A percentile compares a stretch with the other conserved stretches of the same genome.
phyloP scores from a whole-genome alignment of 2,113 vertebrate species.

The Meriones unguiculatus region DNA sequence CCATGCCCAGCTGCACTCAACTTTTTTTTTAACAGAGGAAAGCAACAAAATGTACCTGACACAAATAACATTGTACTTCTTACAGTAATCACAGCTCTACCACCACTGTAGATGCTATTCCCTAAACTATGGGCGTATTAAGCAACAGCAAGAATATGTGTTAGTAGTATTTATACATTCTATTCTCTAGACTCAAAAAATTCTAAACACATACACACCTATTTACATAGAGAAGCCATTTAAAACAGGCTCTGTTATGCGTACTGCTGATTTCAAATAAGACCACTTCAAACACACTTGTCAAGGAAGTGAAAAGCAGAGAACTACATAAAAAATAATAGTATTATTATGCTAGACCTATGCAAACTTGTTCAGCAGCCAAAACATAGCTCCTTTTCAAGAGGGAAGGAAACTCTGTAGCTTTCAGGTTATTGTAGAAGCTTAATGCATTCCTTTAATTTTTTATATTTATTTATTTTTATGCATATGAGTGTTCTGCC shows the following conservation, averaged over 20 bases:
- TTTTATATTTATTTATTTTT: neutral
- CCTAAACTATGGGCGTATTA: constrained; percentile 52
- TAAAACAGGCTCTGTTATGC: neutral
- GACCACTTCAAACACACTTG: constrained; percentile 38
- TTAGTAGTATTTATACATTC: constrained; percentile 42
- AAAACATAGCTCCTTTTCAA: constrained; percentile 16
- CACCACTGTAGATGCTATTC: constrained; percentile 48
- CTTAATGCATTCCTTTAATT: neutral
- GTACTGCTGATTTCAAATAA: constrained; percentile 45
- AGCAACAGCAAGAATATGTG: constrained; percentile 50
- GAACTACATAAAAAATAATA: constrained; percentile 17
- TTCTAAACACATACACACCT: neutral
- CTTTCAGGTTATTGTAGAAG: neutral
- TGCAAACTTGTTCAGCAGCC: constrained; percentile 22
- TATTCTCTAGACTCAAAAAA: constrained; percentile 53
- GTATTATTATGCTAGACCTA: constrained; percentile 23
- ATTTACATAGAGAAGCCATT: neutral
- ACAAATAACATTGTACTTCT: constrained; percentile 53
- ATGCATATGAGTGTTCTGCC: neutral
- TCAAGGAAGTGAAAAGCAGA: constrained; percentile 57
- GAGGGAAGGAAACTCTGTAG: neutral
- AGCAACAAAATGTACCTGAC: constrained; percentile 50
- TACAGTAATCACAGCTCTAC: constrained; percentile 31
- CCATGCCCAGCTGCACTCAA: no score
- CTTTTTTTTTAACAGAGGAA: constrained; percentile 29